phyloP scores from a whole-genome alignment of 1,140 invertebrate species.

The Neodiprion fabricii region DNA sequence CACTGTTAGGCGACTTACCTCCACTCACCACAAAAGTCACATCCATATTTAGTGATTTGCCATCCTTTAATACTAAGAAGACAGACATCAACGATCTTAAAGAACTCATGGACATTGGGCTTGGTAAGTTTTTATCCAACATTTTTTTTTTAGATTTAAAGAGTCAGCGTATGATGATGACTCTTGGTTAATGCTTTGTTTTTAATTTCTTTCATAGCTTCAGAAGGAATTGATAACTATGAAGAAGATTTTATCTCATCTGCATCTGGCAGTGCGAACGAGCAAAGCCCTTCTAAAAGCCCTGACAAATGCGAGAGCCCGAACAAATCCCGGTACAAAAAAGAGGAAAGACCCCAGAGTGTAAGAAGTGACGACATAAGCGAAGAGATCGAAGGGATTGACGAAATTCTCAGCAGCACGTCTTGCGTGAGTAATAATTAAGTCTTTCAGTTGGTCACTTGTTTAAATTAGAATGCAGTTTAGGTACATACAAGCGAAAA shows the following conservation, averaged over 20 bases:
- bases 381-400: constrained; percentile 54
- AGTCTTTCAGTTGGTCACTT: neutral
- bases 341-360: constrained; percentile 45
- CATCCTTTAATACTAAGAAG: constrained; percentile 56
- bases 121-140: constrained; percentile 42
- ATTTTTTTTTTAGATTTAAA: constrained; percentile 19
- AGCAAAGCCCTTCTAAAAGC: constrained; percentile 53
- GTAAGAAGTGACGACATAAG: constrained; percentile 51
- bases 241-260: constrained; percentile 60
- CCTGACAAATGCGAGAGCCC: constrained; percentile 41
- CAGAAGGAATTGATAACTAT: constrained; percentile 52
- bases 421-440: constrained; percentile 52
- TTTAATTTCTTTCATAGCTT: constrained; percentile 38
- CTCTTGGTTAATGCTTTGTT: constrained; percentile 13
- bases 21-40: constrained; percentile 50
- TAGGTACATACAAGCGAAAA: no score
- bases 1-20: constrained; percentile 50
- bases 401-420: constrained; percentile 53
- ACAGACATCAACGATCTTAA: constrained; percentile 60
- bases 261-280: constrained; percentile 55
- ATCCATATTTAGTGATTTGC: constrained; percentile 55
- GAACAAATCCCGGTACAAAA: constrained; percentile 35
- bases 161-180: neutral
- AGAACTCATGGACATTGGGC: constrained; percentile 55
- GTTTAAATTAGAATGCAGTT: no score